Percentiles rank a stretch among this genome's conserved stretches.
Conservation (phyloP, 1,140 invertebrate genomes). For the Eueides isabella region DNA sequence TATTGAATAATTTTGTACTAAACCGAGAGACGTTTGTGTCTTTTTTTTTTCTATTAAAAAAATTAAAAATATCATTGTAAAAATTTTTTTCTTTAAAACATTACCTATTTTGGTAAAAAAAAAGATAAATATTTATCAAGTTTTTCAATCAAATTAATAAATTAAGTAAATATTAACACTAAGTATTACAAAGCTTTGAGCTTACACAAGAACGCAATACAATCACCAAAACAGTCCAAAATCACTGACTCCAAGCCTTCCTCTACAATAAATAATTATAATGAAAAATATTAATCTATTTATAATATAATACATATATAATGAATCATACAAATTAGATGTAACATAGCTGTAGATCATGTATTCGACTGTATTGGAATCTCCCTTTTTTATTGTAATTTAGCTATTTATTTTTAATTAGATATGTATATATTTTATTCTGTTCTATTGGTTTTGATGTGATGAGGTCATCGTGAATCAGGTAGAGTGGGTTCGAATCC, state of each 20-base stretch:
- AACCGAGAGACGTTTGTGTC: no score
- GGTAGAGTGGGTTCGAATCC: no score
- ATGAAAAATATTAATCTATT: background rate
- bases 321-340: constrained; percentile 27
- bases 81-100: no score
- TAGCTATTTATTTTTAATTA: background rate
- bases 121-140: no score
- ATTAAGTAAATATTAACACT: no score
- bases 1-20: background rate
- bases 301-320: constrained; percentile 1
- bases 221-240: background rate
- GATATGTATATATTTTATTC: background rate
- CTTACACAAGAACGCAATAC: background rate
- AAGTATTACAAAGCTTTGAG: background rate
- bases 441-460: no score
- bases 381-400: constrained; percentile 20
- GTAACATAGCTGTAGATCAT: constrained; percentile 22
- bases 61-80: background rate
- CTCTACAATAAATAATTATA: constrained; percentile 14
- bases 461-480: no score
- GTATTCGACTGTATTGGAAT: constrained; percentile 13
- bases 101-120: no score
- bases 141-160: no score
- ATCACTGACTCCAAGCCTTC: constrained; percentile 1
- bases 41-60: background rate